These are phyloP conservation scores for Sciurus vulgaris DNA, from an alignment of 2,797 vertebrate genomes.

Conservation along the genomic window DNA sequence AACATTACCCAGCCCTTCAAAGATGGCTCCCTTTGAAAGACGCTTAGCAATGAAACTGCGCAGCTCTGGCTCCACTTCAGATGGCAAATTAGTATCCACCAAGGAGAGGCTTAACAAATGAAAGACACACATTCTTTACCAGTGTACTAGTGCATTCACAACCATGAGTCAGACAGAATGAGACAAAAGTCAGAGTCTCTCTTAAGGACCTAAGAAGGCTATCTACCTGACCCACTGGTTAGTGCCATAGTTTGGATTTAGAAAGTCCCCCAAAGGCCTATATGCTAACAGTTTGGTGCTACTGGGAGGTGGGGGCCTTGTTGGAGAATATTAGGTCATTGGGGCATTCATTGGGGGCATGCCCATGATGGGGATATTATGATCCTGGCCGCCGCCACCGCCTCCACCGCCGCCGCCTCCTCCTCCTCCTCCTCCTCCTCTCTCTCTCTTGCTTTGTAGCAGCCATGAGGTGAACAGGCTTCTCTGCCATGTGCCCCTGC, in stretches of 20 bases:
- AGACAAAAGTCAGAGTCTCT: background rate
- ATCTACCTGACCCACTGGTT: background rate
- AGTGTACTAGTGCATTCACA: background rate
- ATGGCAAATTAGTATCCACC: conserved; percentile 93
- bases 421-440: background rate
- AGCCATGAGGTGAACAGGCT: background rate
- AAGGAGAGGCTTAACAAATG: conserved; percentile 92
- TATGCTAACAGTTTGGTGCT: background rate
- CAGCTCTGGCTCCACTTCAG: conserved; percentile 94
- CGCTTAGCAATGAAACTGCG: conserved; percentile 94
- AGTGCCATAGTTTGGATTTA: background rate
- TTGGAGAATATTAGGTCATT: background rate
- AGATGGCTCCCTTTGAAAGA: conserved; percentile 95
- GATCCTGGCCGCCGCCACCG: background rate
- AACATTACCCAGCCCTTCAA: conserved; percentile 97
- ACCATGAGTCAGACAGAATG: background rate
- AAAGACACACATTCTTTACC: conserved; percentile 72
- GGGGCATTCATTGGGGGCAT: background rate
- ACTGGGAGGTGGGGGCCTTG: background rate
- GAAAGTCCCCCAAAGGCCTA: background rate
- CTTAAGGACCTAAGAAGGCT: conserved; percentile 18
- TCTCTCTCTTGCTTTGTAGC: background rate
- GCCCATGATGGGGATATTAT: background rate
- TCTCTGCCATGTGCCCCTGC: background rate
- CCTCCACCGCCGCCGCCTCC: too few relatives aligned